Percentiles rank a stretch among this genome's conserved stretches.
phyloP scores from a whole-genome alignment of 30 jellyfish, hydroid and myxozoan species.

The Aurelia sp. region DNA sequence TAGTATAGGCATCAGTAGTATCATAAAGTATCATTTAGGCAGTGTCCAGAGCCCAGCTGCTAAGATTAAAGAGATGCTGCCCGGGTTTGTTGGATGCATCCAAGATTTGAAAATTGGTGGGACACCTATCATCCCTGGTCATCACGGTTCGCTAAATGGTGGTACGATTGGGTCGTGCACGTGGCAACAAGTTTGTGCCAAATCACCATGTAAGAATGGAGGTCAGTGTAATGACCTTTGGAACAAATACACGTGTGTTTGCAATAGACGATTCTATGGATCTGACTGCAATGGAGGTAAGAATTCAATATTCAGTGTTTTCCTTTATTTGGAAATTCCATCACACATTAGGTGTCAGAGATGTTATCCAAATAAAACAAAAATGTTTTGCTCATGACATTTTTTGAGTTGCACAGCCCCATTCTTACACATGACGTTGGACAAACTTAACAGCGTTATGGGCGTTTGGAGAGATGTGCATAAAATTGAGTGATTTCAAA shows the following conservation, averaged over 20 bases:
- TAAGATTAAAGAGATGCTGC: neutral
- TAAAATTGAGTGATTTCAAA: too few relatives aligned
- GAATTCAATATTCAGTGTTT: too few relatives aligned
- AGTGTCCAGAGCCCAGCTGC: neutral
- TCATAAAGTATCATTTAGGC: constrained; percentile 15
- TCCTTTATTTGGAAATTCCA: too few relatives aligned
- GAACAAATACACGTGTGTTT: constrained; percentile 34
- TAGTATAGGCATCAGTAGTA: neutral
- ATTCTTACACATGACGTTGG: too few relatives aligned
- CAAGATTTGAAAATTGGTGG: constrained; percentile 40
- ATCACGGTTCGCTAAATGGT: constrained; percentile 22
- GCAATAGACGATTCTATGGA: constrained; percentile 64
- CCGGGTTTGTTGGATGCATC: constrained; percentile 66
- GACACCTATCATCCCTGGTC: constrained; percentile 3
- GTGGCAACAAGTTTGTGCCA: constrained; percentile 36
- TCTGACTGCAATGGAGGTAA: constrained; percentile 37
- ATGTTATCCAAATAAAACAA: too few relatives aligned
- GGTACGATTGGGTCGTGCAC: constrained; percentile 65
- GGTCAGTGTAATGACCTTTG: constrained; percentile 65
- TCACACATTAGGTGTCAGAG: too few relatives aligned
- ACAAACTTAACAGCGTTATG: too few relatives aligned
- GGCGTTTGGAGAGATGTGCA: too few relatives aligned
- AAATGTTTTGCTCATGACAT: too few relatives aligned
- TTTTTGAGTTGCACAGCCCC: too few relatives aligned
- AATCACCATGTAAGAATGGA: constrained; percentile 37